Conservation (phyloP, 2,888 invertebrate species). For the Aromia moschata region DNA sequence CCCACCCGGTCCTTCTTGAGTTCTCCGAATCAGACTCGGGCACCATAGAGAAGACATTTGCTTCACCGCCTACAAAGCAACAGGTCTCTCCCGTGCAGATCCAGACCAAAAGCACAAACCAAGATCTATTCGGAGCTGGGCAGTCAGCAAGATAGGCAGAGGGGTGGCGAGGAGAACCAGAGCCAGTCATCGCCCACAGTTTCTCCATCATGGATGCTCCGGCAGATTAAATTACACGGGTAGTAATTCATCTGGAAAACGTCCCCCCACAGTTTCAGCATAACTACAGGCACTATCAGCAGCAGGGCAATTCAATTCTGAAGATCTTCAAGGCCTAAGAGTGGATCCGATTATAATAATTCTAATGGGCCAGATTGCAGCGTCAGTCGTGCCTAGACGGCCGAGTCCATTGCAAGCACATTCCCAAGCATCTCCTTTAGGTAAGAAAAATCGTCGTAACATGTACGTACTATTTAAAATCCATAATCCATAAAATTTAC, state of each 20-base stretch:
- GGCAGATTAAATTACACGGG: constrained; percentile 71
- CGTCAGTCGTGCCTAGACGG: constrained; percentile 73
- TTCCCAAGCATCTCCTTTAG: constrained; percentile 76
- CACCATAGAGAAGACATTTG: constrained; percentile 54
- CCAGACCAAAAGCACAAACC: constrained; percentile 80
- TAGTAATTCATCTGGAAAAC: constrained; percentile 66
- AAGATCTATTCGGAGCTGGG: constrained; percentile 79
- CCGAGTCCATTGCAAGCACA: constrained; percentile 76
- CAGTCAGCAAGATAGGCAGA: constrained; percentile 52
- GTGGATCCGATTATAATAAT: constrained; percentile 64
- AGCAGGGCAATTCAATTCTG: constrained; percentile 61
- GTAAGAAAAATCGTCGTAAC: no score
- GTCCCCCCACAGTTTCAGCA: constrained; percentile 66
- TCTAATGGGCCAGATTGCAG: constrained; percentile 68
- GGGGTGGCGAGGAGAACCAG: constrained; percentile 65
- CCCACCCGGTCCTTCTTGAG: constrained; percentile 63
- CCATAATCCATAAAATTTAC: no score
- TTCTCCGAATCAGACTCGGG: constrained; percentile 57
- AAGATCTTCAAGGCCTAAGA: constrained; percentile 65
- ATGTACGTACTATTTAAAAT: no score
- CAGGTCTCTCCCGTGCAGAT: constrained; percentile 62
- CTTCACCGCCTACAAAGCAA: constrained; percentile 63
- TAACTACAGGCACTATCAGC: constrained; percentile 67
- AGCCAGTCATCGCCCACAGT: constrained; percentile 76
- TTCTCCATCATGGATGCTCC: constrained; percentile 79